Conservation (phyloP, 2,113 vertebrate species). For the Eleginops maclovinus region DNA sequence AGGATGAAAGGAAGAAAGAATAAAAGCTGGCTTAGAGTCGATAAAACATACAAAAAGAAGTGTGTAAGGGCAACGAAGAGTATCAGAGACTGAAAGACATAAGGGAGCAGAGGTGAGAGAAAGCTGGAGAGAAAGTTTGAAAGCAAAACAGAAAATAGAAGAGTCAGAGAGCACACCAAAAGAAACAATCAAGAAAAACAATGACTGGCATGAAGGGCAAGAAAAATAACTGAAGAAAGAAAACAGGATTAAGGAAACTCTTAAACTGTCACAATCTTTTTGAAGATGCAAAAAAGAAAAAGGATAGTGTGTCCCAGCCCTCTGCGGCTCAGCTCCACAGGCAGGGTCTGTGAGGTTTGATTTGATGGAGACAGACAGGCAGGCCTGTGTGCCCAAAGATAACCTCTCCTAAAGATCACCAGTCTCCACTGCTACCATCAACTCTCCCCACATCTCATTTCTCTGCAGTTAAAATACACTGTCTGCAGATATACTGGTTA, state of each 20-base stretch:
- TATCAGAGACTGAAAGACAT: background rate
- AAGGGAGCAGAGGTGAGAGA: background rate
- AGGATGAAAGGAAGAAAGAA: slow-evolving; percentile 9
- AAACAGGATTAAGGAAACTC: slow-evolving; percentile 3
- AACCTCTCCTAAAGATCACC: slow-evolving; percentile 70
- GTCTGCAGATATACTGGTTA: background rate
- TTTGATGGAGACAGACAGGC: slow-evolving; percentile 70
- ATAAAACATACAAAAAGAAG: background rate
- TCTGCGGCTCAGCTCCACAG: slow-evolving; percentile 53
- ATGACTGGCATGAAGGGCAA: background rate
- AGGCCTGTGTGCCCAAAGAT: slow-evolving; percentile 59
- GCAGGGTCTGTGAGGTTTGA: slow-evolving; percentile 63
- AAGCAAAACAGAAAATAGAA: background rate
- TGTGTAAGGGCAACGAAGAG: background rate
- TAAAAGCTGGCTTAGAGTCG: background rate
- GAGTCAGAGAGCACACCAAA: background rate
- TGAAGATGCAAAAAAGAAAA: slow-evolving; percentile 35
- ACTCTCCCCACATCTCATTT: background rate
- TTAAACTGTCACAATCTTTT: slow-evolving; percentile 33
- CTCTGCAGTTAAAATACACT: background rate
- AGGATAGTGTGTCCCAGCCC: slow-evolving; percentile 33
- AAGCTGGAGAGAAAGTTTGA: background rate
- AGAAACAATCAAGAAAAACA: slow-evolving; percentile 30
- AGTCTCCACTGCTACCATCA: slow-evolving; percentile 42
- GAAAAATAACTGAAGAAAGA: background rate